These are phyloP conservation scores for Pinna nobilis DNA, from an alignment of 1,140 invertebrate genomes.

Conservation along the genomic window DNA sequence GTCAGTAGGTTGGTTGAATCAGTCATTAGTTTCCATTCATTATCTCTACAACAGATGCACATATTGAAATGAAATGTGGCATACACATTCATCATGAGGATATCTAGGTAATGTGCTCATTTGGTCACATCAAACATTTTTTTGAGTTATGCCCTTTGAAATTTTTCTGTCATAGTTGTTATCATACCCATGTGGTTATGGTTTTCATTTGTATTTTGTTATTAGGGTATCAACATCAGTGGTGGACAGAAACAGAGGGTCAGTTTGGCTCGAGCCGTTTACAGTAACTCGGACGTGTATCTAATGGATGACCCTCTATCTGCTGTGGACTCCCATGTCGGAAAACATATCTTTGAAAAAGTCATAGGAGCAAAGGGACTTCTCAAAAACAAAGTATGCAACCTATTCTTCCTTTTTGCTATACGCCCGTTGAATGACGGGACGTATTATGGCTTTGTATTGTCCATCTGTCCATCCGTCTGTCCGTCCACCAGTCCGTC, in stretches of 20 bases:
- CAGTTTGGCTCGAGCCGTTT: conserved; percentile 74
- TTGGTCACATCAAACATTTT: too few relatives aligned
- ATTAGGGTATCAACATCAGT: conserved; percentile 67
- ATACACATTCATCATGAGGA: too few relatives aligned
- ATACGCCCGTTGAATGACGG: not conserved
- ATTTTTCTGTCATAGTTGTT: not conserved
- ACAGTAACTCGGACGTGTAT: conserved; percentile 80
- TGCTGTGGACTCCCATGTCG: conserved; percentile 76
- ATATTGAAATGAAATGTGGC: too few relatives aligned
- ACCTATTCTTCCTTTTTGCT: not conserved
- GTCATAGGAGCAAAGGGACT: conserved; percentile 76
- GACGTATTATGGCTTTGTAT: not conserved
- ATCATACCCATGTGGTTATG: not conserved
- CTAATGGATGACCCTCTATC: conserved; percentile 80
- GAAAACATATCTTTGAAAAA: conserved; percentile 66
- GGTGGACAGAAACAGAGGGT: conserved; percentile 77
- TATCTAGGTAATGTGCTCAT: too few relatives aligned
- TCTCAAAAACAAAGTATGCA: conserved; percentile 75
- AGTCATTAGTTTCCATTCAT: too few relatives aligned
- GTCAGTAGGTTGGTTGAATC: too few relatives aligned
- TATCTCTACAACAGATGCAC: too few relatives aligned
- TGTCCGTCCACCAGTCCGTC: too few relatives aligned
- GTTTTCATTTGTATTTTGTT: not conserved
- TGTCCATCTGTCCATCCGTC: too few relatives aligned
- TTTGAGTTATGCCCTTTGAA: not conserved